A percentile compares a stretch with the other conserved stretches of the same genome.
phyloP scores from a whole-genome alignment of 2,797 vertebrate species.

The Neopelma chrysocephalum region DNA sequence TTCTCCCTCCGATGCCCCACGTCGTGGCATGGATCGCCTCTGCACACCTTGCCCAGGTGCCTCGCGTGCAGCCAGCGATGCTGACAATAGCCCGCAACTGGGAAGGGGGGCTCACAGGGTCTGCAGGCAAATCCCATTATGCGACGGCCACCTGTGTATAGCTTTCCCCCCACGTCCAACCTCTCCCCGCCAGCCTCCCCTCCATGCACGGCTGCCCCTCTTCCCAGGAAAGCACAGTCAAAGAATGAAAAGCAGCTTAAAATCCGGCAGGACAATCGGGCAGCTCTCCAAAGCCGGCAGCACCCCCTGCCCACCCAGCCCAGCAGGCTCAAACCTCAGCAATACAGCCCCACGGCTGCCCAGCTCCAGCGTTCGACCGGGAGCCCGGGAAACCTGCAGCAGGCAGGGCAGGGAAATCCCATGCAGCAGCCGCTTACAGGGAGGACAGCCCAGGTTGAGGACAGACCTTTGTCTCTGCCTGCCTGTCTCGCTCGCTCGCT shows the following conservation, averaged over 20 bases:
- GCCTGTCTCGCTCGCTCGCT: conserved; percentile 36
- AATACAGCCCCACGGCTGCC: neutral
- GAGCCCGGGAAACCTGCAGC: conserved; percentile 42
- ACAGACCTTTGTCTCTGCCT: conserved; percentile 69
- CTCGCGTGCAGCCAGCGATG: neutral
- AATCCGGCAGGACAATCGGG: neutral
- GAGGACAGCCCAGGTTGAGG: conserved; percentile 60
- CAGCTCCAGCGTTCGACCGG: neutral
- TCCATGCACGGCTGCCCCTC: conserved; percentile 29
- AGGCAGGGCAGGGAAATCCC: conserved; percentile 40
- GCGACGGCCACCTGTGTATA: conserved; percentile 26
- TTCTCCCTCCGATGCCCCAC: neutral
- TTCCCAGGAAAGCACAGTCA: neutral
- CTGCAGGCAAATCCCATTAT: neutral
- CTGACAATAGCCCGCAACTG: conserved; percentile 54
- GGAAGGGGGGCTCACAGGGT: neutral
- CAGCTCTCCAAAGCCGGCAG: neutral
- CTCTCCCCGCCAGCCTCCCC: neutral
- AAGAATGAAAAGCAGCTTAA: conserved; percentile 44
- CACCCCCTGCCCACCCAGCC: conserved; percentile 46
- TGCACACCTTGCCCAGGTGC: neutral
- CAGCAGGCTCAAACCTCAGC: conserved; percentile 50
- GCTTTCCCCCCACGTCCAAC: neutral
- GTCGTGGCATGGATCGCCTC: neutral
- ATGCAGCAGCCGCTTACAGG: conserved; percentile 6